Conservation (phyloP, 2,888 invertebrate species). For the Desoria tigrina region DNA sequence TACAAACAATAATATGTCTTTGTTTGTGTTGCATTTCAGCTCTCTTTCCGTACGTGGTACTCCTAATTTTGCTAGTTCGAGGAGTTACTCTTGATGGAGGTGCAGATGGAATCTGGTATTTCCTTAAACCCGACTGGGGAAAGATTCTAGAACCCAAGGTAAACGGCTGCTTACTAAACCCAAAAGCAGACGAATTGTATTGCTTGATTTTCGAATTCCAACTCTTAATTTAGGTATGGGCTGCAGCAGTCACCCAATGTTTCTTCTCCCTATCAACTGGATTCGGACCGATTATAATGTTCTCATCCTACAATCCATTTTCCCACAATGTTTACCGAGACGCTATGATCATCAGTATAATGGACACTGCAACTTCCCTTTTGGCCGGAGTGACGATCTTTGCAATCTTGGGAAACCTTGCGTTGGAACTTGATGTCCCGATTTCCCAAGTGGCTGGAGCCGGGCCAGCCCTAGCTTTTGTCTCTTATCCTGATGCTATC, state of each 20-base stretch:
- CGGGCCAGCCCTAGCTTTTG: constrained; percentile 77
- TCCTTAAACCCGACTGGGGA: constrained; percentile 3
- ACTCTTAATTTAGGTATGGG: constrained; percentile 72
- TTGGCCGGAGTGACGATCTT: constrained; percentile 75
- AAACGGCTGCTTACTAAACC: no score
- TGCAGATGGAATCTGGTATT: neutral
- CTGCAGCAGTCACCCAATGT: constrained; percentile 74
- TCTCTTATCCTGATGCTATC: constrained; percentile 82
- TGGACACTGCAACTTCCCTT: constrained; percentile 79
- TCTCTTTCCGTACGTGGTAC: constrained; percentile 77
- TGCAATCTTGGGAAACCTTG: constrained; percentile 78
- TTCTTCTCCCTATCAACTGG: constrained; percentile 70
- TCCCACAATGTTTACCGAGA: constrained; percentile 73
- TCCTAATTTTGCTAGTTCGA: constrained; percentile 63
- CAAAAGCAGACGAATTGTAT: no score
- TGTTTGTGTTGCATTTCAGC: no score
- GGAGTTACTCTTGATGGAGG: neutral
- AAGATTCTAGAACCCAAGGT: neutral
- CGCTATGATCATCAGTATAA: constrained; percentile 74
- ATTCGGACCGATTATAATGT: constrained; percentile 56
- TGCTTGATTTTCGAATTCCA: neutral
- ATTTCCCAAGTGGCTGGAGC: constrained; percentile 68
- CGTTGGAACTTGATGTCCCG: constrained; percentile 62
- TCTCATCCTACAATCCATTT: constrained; percentile 68
- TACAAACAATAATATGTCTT: neutral